phyloP scores from a whole-genome alignment of 2,888 invertebrate species.

The Prionchulus punctatus region DNA sequence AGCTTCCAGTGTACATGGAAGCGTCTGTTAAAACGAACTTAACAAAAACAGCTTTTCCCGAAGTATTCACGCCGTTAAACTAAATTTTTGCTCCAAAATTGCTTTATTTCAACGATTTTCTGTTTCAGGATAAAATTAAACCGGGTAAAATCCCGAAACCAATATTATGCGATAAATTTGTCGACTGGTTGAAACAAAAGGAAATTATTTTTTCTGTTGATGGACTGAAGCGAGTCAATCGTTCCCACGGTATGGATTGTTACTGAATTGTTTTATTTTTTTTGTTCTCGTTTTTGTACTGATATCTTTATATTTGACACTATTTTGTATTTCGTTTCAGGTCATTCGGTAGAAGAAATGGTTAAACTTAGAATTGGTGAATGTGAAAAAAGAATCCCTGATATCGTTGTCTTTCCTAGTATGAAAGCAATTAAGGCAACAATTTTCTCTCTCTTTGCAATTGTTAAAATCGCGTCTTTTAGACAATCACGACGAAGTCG shows the following conservation, averaged over 20 bases:
- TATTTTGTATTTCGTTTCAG: conserved; percentile 23
- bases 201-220: background rate
- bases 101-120: too few relatives aligned
- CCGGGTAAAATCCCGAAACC: background rate
- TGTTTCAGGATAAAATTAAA: background rate
- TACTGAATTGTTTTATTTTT: too few relatives aligned
- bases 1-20: conserved; percentile 70
- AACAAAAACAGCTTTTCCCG: too few relatives aligned
- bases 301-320: too few relatives aligned
- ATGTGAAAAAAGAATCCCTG: conserved; percentile 62
- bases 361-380: conserved; percentile 53
- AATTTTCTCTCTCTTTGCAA: too few relatives aligned
- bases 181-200: background rate
- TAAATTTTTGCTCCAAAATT: too few relatives aligned
- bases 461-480: conserved; percentile 2
- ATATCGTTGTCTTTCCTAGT: conserved; percentile 80
- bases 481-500: background rate
- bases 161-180: background rate
- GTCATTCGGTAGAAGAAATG: conserved; percentile 75
- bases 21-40: too few relatives aligned
- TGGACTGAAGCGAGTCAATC: background rate
- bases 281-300: too few relatives aligned
- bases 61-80: too few relatives aligned
- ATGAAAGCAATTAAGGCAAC: too few relatives aligned
- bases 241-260: background rate